These are phyloP conservation scores for Crotalus horridus DNA, from an alignment of 2,113 vertebrate genomes.

Conservation along the genomic window DNA sequence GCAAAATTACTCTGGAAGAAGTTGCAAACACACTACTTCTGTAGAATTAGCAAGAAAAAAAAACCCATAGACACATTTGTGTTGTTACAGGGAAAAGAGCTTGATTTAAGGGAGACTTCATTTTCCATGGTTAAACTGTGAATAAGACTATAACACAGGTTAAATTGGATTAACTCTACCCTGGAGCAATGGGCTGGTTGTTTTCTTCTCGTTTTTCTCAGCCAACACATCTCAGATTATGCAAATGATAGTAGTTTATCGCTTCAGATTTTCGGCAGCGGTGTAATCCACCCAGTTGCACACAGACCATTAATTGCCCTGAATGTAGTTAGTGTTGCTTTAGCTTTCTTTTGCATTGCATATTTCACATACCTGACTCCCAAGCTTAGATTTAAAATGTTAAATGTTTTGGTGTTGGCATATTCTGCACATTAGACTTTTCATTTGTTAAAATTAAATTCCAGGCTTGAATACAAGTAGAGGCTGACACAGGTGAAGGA, in stretches of 20 bases:
- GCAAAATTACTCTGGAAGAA: background rate
- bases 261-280: background rate
- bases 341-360: background rate
- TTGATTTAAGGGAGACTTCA: background rate
- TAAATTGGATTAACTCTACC: background rate
- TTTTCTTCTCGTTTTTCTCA: background rate
- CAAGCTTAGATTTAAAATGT: background rate
- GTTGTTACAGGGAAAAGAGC: background rate
- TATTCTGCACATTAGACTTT: background rate
- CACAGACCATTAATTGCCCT: background rate
- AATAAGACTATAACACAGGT: background rate
- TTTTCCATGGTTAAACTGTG: background rate
- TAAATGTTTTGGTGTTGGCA: background rate
- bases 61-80: background rate
- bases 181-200: background rate
- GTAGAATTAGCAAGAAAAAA: background rate
- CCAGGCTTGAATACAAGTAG: background rate
- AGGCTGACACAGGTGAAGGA: rapidly evolving
- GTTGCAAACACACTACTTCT: background rate
- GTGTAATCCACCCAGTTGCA: background rate
- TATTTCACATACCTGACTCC: background rate
- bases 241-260: background rate
- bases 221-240: background rate
- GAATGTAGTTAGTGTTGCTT: background rate
- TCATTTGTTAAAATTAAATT: background rate